Evolutionary conservation across 2,888 invertebrate genomes (phyloP).

Genomic region (Halictus ligatus): DNA sequence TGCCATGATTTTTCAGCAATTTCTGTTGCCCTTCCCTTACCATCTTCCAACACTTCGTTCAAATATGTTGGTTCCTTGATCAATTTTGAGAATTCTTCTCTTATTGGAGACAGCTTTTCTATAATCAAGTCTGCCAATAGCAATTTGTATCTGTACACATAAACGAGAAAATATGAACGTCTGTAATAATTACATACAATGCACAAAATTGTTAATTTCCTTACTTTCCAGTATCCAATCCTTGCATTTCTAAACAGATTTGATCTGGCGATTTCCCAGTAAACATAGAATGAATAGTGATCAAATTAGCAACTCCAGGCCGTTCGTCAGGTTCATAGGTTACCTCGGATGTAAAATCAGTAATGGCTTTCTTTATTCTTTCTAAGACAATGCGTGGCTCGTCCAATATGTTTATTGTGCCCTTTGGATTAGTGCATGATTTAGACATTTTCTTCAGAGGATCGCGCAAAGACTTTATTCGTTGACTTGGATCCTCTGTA

Average conservation of each 20-base stretch:
- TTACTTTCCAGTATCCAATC: constrained; percentile 91
- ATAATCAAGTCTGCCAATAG: constrained; percentile 90
- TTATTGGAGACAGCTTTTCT: constrained; percentile 89
- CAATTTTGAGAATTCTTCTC: constrained; percentile 86
- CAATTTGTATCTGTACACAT: constrained; percentile 87
- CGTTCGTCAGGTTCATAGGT: constrained; percentile 91
- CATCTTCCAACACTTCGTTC: constrained; percentile 87
- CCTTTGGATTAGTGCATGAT: constrained; percentile 92
- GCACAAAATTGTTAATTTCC: constrained; percentile 68
- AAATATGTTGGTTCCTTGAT: constrained; percentile 88
- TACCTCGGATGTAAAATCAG: constrained; percentile 94
- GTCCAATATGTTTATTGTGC: constrained; percentile 93
- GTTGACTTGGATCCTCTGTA: constrained; percentile 86
- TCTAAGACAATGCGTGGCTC: constrained; percentile 88
- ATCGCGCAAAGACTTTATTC: constrained; percentile 93
- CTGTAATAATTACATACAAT: not conserved
- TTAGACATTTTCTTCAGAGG: constrained; percentile 99
- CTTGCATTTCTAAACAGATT: constrained; percentile 88
- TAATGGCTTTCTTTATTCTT: constrained; percentile 95
- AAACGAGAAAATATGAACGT: not conserved
- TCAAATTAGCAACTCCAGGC: constrained; percentile 95
- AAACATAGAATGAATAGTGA: constrained; percentile 92
- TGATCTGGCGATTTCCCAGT: constrained; percentile 88
- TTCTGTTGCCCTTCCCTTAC: constrained; percentile 87
- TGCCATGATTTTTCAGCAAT: constrained; percentile 88